Percentiles rank a stretch among this genome's conserved stretches.
These are phyloP conservation scores for Epistrophella euchroma DNA, from an alignment of 2,888 invertebrate species.

Conservation along the genomic window DNA sequence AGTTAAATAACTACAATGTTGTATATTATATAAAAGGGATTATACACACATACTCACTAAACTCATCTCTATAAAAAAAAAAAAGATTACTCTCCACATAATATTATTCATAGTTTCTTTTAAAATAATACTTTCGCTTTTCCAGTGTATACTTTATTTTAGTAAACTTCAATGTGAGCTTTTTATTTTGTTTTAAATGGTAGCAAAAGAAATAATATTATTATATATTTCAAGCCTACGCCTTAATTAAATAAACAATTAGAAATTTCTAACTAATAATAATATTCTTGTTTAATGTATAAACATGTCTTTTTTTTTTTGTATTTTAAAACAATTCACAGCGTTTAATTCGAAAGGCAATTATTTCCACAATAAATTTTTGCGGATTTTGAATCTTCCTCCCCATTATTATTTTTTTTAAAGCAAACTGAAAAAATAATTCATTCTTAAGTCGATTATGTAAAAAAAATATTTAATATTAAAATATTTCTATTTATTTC, in stretches of 20 bases:
- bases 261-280: slow-evolving; percentile 5
- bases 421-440: slow-evolving; percentile 18
- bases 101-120: slow-evolving; percentile 38
- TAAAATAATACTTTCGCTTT: slow-evolving; percentile 59
- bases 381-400: slow-evolving; percentile 4
- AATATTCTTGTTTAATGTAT: background rate
- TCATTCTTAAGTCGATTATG: slow-evolving; percentile 12
- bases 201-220: slow-evolving; percentile 28
- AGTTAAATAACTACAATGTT: slow-evolving; percentile 9
- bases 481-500: slow-evolving; percentile 10
- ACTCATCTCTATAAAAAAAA: slow-evolving; percentile 32
- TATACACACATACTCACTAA: slow-evolving; percentile 35
- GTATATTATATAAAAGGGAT: slow-evolving; percentile 49
- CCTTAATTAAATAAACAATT: slow-evolving; percentile 15
- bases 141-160: slow-evolving; percentile 19
- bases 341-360: slow-evolving; percentile 37
- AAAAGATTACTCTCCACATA: slow-evolving; percentile 34
- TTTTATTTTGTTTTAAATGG: background rate
- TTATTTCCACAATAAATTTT: slow-evolving; percentile 8
- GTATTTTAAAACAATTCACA: slow-evolving; percentile 47
- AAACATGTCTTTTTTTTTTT: slow-evolving; percentile 21
- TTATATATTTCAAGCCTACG: slow-evolving; percentile 13
- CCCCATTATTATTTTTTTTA: slow-evolving; percentile 6
- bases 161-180: slow-evolving; percentile 24
- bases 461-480: slow-evolving; percentile 36